phyloP scores from a whole-genome alignment of 2,888 invertebrate species.

The Toxonevra muliebris region DNA sequence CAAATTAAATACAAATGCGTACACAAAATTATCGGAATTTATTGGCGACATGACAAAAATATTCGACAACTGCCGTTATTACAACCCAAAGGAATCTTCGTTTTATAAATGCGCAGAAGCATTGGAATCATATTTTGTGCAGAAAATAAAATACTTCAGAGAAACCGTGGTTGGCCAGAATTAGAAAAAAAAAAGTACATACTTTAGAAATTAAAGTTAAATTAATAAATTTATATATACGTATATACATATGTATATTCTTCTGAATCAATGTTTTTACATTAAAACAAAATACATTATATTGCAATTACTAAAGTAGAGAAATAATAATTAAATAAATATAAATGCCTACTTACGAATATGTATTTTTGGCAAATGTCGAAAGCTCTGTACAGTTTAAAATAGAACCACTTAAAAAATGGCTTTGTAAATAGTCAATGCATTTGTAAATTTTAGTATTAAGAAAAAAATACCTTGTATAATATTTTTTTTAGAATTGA shows the following conservation, averaged over 20 bases:
- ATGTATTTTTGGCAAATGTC: too few relatives aligned
- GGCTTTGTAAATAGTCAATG: slow-evolving; percentile 22
- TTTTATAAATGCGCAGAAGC: slow-evolving; percentile 97
- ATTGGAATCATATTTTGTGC: slow-evolving; percentile 93
- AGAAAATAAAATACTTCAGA: slow-evolving; percentile 88
- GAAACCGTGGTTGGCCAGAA: slow-evolving; percentile 75
- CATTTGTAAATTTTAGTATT: slow-evolving; percentile 26
- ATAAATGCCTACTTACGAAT: too few relatives aligned
- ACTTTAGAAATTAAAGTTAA: too few relatives aligned
- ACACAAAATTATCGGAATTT: slow-evolving; percentile 91
- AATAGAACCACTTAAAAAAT: slow-evolving; percentile 4
- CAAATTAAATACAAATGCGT: slow-evolving; percentile 83
- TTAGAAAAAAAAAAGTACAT: slow-evolving; percentile 8
- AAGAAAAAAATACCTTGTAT: slow-evolving; percentile 23
- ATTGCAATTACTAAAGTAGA: too few relatives aligned
- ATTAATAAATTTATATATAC: too few relatives aligned
- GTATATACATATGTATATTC: too few relatives aligned
- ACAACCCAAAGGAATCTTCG: slow-evolving; percentile 94
- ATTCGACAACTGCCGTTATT: slow-evolving; percentile 98
- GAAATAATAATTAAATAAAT: too few relatives aligned
- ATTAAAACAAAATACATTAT: too few relatives aligned
- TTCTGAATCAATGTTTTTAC: too few relatives aligned
- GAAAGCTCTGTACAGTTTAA: too few relatives aligned
- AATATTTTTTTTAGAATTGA: slow-evolving; percentile 26
- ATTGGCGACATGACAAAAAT: slow-evolving; percentile 98